phyloP scores from a whole-genome alignment of 2,888 invertebrate species.

The Perdita meconis region DNA sequence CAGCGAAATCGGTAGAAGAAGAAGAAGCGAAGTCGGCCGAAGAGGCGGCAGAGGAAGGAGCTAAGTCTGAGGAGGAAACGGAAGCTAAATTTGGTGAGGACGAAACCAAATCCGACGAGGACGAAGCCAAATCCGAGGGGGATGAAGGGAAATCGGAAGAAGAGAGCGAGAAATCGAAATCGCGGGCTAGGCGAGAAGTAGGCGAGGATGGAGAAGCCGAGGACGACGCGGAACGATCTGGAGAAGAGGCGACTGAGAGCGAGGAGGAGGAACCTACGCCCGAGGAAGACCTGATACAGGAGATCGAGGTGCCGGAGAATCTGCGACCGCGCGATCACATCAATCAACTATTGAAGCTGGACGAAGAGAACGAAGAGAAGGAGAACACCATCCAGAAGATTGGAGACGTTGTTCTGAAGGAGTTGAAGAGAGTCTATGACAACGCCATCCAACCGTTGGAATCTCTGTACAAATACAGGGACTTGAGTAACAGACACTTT shows the following conservation, averaged over 20 bases:
- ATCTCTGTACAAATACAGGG: constrained; percentile 95
- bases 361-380: constrained; percentile 89
- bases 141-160: constrained; percentile 48
- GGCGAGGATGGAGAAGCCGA: constrained; percentile 38
- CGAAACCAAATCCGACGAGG: constrained; percentile 60
- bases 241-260: constrained; percentile 46
- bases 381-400: constrained; percentile 90
- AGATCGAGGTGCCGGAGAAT: constrained; percentile 90
- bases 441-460: constrained; percentile 95
- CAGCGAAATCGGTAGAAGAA: constrained; percentile 43
- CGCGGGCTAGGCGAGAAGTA: constrained; percentile 52
- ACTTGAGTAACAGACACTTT: constrained; percentile 95
- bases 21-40: constrained; percentile 47
- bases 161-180: constrained; percentile 40
- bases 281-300: constrained; percentile 87
- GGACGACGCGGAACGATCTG: constrained; percentile 46
- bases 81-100: constrained; percentile 42
- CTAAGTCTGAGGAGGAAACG: constrained; percentile 53
- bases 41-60: constrained; percentile 30
- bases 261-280: constrained; percentile 79
- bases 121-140: constrained; percentile 50
- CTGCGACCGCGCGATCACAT: constrained; percentile 92
- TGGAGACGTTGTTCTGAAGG: constrained; percentile 91
- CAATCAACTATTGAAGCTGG: constrained; percentile 91
- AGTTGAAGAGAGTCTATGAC: constrained; percentile 94